Percentiles rank a stretch among this genome's conserved stretches.
phyloP scores from a whole-genome alignment of 2,797 vertebrate genomes.

The Eleutherodactylus coqui region DNA sequence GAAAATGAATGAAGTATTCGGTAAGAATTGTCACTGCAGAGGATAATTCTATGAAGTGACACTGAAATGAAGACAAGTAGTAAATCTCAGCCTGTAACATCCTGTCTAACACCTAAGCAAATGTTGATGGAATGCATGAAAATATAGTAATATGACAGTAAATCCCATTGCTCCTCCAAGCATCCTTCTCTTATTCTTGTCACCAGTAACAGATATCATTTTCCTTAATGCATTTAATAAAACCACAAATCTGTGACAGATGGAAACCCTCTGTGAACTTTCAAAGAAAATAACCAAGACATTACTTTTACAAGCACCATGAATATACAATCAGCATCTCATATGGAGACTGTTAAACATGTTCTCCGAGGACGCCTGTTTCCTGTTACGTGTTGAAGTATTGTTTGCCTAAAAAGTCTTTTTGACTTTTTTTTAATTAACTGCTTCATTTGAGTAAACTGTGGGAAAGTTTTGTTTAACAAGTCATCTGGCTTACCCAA shows the following conservation, averaged over 20 bases:
- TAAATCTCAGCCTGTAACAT: conserved; percentile 16
- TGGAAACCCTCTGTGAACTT: conserved; percentile 26
- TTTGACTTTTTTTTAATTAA: conserved; percentile 52
- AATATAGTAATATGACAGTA: not conserved
- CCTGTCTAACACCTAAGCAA: conserved; percentile 13
- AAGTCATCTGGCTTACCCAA: conserved; percentile 31
- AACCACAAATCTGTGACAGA: conserved; percentile 57
- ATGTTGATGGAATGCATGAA: not conserved
- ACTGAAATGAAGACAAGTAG: not conserved
- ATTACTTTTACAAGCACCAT: conserved; percentile 18
- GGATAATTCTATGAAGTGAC: not conserved
- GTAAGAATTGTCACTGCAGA: not conserved
- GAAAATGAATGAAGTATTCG: not conserved
- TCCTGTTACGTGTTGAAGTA: conserved; percentile 53
- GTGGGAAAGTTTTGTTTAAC: conserved; percentile 59
- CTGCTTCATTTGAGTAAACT: conserved; percentile 45
- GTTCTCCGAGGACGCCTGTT: conserved; percentile 53
- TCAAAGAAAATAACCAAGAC: conserved; percentile 52
- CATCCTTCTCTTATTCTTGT: conserved; percentile 17
- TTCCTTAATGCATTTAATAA: conserved; percentile 51
- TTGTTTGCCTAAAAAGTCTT: conserved; percentile 45
- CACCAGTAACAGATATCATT: conserved; percentile 37
- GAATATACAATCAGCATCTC: conserved; percentile 47
- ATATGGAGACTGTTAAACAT: conserved; percentile 60
- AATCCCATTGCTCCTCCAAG: not conserved